A percentile compares a stretch with the other conserved stretches of the same genome.
Evolutionary conservation across 2,888 invertebrate species (phyloP).

Genomic region (Automeris io): DNA sequence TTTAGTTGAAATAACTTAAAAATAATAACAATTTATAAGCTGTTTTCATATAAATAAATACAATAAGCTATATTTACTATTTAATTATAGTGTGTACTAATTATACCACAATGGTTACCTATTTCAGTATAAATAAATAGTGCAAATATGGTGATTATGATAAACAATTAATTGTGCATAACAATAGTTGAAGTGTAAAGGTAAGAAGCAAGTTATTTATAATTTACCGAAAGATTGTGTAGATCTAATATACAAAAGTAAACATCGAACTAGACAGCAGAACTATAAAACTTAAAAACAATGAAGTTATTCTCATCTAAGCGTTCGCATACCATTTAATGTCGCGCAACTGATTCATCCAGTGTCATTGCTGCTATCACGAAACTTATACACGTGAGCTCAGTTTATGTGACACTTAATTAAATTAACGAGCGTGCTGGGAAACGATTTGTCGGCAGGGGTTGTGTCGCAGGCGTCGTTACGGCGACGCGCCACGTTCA

Average conservation of each 20-base stretch:
- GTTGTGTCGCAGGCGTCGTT: constrained; percentile 18
- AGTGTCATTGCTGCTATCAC: constrained; percentile 40
- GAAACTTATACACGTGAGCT: constrained; percentile 47
- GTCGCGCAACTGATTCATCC: constrained; percentile 30
- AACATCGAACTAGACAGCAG: constrained; percentile 6
- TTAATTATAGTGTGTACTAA: no score
- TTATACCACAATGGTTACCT: no score
- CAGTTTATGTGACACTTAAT: constrained; percentile 66
- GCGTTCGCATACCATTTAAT: constrained; percentile 45
- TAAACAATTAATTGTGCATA: no score
- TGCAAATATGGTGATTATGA: no score
- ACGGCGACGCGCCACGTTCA: constrained; percentile 44
- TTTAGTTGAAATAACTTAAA: no score
- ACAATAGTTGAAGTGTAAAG: no score
- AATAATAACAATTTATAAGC: no score
- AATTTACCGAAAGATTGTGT: no score
- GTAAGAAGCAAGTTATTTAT: no score
- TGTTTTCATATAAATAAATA: no score
- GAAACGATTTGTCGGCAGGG: constrained; percentile 27
- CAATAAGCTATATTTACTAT: no score
- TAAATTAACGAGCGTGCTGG: constrained; percentile 49
- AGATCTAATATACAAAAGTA: neutral
- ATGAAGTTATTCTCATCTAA: constrained; percentile 22
- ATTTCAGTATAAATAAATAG: no score
- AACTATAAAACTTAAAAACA: constrained; percentile 17